phyloP scores from a whole-genome alignment of 2,113 vertebrate genomes.

The Fregetta grallaria region DNA sequence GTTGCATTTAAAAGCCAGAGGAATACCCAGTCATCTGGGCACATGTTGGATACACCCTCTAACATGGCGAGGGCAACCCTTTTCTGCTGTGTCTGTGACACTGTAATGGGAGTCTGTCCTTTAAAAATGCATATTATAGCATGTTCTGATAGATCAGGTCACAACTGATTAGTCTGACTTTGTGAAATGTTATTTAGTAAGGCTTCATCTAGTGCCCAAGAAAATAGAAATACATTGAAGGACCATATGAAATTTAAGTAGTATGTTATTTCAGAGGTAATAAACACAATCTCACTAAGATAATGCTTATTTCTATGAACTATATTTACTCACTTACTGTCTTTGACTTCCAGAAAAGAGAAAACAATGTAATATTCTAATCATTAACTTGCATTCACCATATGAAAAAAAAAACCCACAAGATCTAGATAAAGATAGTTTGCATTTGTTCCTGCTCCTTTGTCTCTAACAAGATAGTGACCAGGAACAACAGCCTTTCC shows the following conservation, averaged over 20 bases:
- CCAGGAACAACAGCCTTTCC: background rate
- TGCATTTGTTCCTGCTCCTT: background rate
- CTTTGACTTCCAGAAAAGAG: background rate
- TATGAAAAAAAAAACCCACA: background rate
- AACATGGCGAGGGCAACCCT: background rate
- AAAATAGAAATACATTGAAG: background rate
- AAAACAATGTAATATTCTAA: background rate
- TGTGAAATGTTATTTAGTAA: background rate
- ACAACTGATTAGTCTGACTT: background rate
- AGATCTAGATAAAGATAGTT: background rate
- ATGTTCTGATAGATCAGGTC: background rate
- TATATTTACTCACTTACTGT: background rate
- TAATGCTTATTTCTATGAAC: background rate
- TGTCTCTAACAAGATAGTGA: background rate
- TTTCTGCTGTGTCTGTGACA: background rate
- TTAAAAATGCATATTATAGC: background rate
- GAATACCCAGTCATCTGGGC: background rate
- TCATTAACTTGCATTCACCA: background rate
- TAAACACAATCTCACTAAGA: background rate
- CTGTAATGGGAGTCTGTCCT: background rate
- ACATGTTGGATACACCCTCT: background rate
- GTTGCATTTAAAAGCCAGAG: background rate
- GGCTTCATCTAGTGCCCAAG: background rate
- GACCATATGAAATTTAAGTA: background rate
- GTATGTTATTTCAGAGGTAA: background rate